phyloP scores from a whole-genome alignment of 1,140 invertebrate genomes.

The Procambarus virginalis region DNA sequence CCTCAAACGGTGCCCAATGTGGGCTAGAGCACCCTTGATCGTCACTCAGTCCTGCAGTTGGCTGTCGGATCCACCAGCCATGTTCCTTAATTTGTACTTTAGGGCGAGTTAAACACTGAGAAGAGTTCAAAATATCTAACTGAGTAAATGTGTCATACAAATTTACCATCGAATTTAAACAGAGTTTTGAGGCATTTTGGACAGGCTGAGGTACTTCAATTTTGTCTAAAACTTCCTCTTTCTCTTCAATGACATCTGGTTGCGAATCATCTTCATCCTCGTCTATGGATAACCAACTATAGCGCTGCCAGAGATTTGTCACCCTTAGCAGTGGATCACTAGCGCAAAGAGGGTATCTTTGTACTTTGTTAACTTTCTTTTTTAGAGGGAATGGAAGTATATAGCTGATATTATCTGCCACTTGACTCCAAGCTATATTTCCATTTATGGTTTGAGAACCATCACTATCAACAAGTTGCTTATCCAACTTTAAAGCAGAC shows the following conservation, averaged over 20 bases:
- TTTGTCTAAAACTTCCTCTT: not conserved
- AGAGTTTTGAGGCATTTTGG: slow-evolving; percentile 7
- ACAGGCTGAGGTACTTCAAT: slow-evolving; percentile 7
- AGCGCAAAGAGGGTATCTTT: slow-evolving; percentile 13
- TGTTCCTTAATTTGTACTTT: not conserved
- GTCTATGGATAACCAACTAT: slow-evolving; percentile 22
- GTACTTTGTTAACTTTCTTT: not conserved
- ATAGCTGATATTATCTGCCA: not conserved
- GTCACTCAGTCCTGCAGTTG: slow-evolving; percentile 16
- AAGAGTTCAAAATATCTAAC: slow-evolving; percentile 25
- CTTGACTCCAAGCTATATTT: not conserved
- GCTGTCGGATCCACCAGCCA: slow-evolving; percentile 19
- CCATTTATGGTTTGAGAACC: not conserved
- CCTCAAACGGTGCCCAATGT: not conserved
- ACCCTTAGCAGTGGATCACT: slow-evolving; percentile 1
- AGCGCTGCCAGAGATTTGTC: slow-evolving; percentile 2
- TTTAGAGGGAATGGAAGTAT: slow-evolving; percentile 29
- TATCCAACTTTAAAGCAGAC: not conserved
- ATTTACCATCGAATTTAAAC: slow-evolving; percentile 8
- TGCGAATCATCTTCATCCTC: slow-evolving; percentile 7
- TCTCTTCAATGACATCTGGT: slow-evolving; percentile 7
- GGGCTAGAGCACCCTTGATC: not conserved
- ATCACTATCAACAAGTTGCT: not conserved
- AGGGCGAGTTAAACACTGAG: not conserved
- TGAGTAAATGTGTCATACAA: slow-evolving; percentile 37